Conservation (phyloP, 1,140 invertebrate species). For the Leptestheria dahalacensis region DNA sequence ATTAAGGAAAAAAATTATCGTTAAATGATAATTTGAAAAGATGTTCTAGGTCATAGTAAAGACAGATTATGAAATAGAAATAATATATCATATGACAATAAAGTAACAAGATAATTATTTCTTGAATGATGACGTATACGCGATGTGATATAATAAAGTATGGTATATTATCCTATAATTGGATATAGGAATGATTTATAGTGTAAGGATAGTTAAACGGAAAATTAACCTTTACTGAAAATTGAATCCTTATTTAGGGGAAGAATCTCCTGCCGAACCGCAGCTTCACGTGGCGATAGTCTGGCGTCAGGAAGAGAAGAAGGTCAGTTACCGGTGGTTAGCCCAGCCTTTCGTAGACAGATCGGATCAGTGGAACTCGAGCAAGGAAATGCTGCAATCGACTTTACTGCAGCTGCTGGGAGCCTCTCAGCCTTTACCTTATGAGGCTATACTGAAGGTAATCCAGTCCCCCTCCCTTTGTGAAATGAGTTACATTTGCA, state of each 20-base stretch:
- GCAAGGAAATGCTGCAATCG: slow-evolving; percentile 49
- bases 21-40: too few species aligned
- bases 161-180: too few species aligned
- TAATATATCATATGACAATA: too few species aligned
- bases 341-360: slow-evolving; percentile 30
- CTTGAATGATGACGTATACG: too few species aligned
- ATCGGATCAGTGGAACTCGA: slow-evolving; percentile 49
- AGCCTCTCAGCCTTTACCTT: slow-evolving; percentile 40
- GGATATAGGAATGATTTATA: too few species aligned
- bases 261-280: slow-evolving; percentile 23
- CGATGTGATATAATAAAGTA: too few species aligned
- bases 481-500: background rate
- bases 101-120: too few species aligned
- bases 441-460: slow-evolving; percentile 31
- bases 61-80: too few species aligned
- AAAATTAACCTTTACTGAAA: too few species aligned
- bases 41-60: too few species aligned
- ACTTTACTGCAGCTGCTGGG: slow-evolving; percentile 53
- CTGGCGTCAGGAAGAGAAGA: slow-evolving; percentile 67
- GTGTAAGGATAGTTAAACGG: too few species aligned
- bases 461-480: background rate
- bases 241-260: slow-evolving; percentile 16
- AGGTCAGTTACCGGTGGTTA: slow-evolving; percentile 84
- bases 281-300: slow-evolving; percentile 63
- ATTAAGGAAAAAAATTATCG: too few species aligned